These are phyloP conservation scores for Danaus plexippus DNA, from an alignment of 1,140 invertebrate species.

Conservation along the genomic window DNA sequence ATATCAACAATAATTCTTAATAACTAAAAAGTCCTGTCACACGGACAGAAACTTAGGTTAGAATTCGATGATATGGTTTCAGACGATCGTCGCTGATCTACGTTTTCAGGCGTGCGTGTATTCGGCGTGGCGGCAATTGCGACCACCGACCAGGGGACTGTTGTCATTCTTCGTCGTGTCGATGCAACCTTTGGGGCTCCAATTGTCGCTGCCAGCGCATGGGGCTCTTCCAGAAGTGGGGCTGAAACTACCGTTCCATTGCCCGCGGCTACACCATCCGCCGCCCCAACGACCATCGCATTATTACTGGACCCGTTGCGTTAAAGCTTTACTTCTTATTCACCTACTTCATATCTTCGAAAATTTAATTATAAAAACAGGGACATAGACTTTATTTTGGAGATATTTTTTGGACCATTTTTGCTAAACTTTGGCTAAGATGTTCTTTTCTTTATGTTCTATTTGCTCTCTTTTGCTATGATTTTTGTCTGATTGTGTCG, in stretches of 20 bases:
- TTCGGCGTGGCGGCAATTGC: slow-evolving; percentile 85
- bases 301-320: slow-evolving; percentile 53
- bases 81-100: slow-evolving; percentile 90
- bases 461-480: slow-evolving; percentile 21
- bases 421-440: slow-evolving; percentile 45
- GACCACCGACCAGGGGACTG: slow-evolving; percentile 89
- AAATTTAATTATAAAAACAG: slow-evolving; percentile 50
- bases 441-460: slow-evolving; percentile 20
- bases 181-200: slow-evolving; percentile 92
- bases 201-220: slow-evolving; percentile 91
- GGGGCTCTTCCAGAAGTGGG: slow-evolving; percentile 93
- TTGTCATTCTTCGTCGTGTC: slow-evolving; percentile 88
- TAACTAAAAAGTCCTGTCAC: slow-evolving; percentile 12
- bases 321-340: slow-evolving; percentile 34
- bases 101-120: slow-evolving; percentile 89
- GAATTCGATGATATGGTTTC: slow-evolving; percentile 71
- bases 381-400: slow-evolving; percentile 59
- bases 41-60: slow-evolving; percentile 57
- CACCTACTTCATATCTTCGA: slow-evolving; percentile 28
- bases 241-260: slow-evolving; percentile 66
- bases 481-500: slow-evolving; percentile 53
- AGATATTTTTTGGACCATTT: slow-evolving; percentile 64
- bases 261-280: slow-evolving; percentile 33
- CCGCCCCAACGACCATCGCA: slow-evolving; percentile 51
- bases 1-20: background rate